Evolutionary conservation across 2,888 invertebrate species (phyloP).

Genomic region (Seira sanloemensis): DNA sequence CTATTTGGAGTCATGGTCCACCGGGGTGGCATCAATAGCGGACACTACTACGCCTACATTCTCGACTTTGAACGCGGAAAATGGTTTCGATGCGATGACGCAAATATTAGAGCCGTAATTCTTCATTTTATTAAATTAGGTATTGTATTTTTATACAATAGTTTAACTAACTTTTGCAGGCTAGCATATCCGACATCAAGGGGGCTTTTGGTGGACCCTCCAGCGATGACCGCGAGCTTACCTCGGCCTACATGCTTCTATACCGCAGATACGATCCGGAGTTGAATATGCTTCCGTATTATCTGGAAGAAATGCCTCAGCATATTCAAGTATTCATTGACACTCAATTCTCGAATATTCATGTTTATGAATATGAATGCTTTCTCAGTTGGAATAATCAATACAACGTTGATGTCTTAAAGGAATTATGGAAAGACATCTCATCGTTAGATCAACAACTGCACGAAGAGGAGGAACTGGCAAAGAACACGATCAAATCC

Average conservation of each 20-base stretch:
- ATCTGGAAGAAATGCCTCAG: constrained; percentile 83
- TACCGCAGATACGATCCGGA: constrained; percentile 85
- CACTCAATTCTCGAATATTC: not conserved
- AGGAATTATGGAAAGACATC: constrained; percentile 81
- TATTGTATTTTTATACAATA: not conserved
- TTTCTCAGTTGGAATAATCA: too few relatives aligned
- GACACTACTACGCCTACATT: constrained; percentile 94
- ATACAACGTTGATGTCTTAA: too few relatives aligned
- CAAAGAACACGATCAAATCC: constrained; percentile 80
- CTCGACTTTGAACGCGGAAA: constrained; percentile 85
- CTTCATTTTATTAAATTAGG: not conserved
- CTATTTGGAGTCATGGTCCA: constrained; percentile 95
- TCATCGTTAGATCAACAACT: constrained; percentile 82
- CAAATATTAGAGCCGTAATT: constrained; percentile 84
- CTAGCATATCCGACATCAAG: constrained; percentile 87
- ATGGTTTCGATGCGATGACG: constrained; percentile 94
- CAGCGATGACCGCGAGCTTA: constrained; percentile 75
- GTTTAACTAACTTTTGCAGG: constrained; percentile 77
- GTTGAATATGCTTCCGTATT: constrained; percentile 81
- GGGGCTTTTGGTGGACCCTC: constrained; percentile 88
- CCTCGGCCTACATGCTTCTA: constrained; percentile 94
- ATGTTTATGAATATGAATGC: too few relatives aligned
- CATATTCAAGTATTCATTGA: constrained; percentile 79
- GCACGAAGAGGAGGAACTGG: constrained; percentile 79
- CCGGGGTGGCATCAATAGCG: constrained; percentile 91